Evolutionary conservation across 2,888 invertebrate species (phyloP).

Genomic region (Rambutsinella grinnellia): DNA sequence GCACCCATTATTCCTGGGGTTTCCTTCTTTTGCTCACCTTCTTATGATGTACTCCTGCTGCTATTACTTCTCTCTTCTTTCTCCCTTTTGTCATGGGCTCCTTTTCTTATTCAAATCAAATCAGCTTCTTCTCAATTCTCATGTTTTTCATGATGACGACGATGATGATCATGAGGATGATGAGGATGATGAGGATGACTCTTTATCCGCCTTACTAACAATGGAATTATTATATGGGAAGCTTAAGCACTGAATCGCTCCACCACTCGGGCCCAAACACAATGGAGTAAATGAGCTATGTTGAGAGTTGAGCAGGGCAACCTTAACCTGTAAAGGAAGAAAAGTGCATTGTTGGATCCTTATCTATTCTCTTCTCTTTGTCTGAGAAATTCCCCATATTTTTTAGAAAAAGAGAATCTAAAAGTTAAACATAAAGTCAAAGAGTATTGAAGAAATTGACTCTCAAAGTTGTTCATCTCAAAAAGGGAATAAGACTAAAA

Average conservation of each 20-base stretch:
- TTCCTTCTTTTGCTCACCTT: conserved; percentile 51
- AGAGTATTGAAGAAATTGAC: no score
- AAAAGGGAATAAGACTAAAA: no score
- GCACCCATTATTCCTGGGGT: conserved; percentile 54
- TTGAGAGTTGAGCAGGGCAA: conserved; percentile 28
- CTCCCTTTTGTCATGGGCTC: conserved; percentile 48
- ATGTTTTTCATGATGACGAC: conserved; percentile 15
- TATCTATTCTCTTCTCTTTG: conserved; percentile 18
- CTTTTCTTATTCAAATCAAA: conserved; percentile 55
- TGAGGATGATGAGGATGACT: conserved; percentile 47
- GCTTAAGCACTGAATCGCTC: conserved; percentile 5
- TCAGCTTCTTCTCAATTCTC: conserved; percentile 52
- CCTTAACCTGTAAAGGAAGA: conserved; percentile 37
- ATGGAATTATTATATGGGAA: conserved; percentile 33
- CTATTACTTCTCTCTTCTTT: conserved; percentile 36
- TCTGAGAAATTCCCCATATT: no score
- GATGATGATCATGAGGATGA: no score
- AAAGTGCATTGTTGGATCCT: conserved; percentile 15
- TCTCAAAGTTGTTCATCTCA: no score
- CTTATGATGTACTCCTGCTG: conserved; percentile 53
- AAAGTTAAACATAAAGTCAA: no score
- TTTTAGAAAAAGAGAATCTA: no score
- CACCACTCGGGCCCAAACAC: conserved; percentile 26
- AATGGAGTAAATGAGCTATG: conserved; percentile 31
- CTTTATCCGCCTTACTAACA: conserved; percentile 43